Conservation (phyloP, 2,797 vertebrate species). For the Sebastes umbrosus region DNA sequence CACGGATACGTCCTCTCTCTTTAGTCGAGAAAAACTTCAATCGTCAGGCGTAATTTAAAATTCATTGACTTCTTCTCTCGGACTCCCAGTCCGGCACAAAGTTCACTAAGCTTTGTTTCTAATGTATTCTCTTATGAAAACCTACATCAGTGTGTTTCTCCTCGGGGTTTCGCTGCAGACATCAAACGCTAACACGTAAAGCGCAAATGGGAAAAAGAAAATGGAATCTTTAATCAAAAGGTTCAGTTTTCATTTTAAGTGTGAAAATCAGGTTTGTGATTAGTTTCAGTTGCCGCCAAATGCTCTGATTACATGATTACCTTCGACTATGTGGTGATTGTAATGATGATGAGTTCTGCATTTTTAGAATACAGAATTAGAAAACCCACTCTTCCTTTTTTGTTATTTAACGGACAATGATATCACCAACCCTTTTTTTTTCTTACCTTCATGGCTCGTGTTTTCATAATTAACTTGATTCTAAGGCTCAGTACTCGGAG, state of each 20-base stretch:
- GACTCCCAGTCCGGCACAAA: slow-evolving; percentile 5
- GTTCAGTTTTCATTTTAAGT: slow-evolving; percentile 26
- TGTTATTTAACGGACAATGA: neutral
- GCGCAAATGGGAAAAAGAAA: neutral
- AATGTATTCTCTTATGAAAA: slow-evolving; percentile 14
- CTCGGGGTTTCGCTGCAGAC: neutral
- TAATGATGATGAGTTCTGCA: slow-evolving; percentile 20
- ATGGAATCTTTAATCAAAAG: slow-evolving; percentile 31
- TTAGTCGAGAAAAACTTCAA: slow-evolving; percentile 32
- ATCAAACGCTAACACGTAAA: slow-evolving; percentile 14
- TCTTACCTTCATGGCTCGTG: neutral
- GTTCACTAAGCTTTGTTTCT: slow-evolving; percentile 22
- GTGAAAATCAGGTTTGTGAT: slow-evolving; percentile 36
- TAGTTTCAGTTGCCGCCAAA: slow-evolving; percentile 18
- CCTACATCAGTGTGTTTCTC: neutral
- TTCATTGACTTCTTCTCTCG: slow-evolving; percentile 39
- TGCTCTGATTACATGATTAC: slow-evolving; percentile 46
- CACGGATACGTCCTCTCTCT: neutral
- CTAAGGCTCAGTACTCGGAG: neutral
- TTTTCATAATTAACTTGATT: neutral
- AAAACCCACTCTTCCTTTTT: neutral
- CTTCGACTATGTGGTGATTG: slow-evolving; percentile 23
- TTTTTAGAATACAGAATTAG: slow-evolving; percentile 1
- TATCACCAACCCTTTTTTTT: neutral
- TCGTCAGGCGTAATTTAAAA: slow-evolving; percentile 45